These are phyloP conservation scores for Phalacrocorax aristotelis DNA, from an alignment of 2,113 vertebrate species.

Conservation along the genomic window DNA sequence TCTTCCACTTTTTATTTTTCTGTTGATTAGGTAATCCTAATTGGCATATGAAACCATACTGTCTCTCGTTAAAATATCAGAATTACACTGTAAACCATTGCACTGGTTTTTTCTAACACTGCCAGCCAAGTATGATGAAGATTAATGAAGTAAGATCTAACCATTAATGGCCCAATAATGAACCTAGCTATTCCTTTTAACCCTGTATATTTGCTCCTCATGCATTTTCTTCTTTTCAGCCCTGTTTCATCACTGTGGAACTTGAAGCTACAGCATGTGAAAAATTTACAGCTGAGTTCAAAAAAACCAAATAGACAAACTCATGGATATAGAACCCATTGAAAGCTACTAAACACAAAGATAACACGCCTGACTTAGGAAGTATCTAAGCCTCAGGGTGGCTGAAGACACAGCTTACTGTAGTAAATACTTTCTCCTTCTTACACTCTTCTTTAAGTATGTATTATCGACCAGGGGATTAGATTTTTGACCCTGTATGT, in stretches of 20 bases:
- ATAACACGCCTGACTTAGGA: background rate
- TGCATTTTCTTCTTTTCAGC: background rate
- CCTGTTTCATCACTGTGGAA: background rate
- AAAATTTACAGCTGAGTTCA: background rate
- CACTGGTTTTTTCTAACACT: background rate
- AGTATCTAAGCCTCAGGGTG: background rate
- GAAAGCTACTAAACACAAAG: background rate
- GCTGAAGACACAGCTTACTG: background rate
- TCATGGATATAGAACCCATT: background rate
- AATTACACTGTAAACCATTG: background rate
- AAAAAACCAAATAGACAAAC: background rate
- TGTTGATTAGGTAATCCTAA: background rate
- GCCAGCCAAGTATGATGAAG: background rate
- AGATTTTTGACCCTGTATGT: background rate
- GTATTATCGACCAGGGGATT: background rate
- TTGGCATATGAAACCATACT: background rate
- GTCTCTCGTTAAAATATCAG: background rate
- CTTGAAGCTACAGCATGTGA: background rate
- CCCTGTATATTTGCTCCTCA: background rate
- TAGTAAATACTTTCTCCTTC: background rate
- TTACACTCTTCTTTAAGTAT: background rate
- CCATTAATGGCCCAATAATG: background rate
- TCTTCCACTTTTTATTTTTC: background rate
- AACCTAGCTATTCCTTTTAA: background rate
- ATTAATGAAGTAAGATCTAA: background rate